Conservation (phyloP, 2,797 vertebrate species). For the Gobio occitaniae region DNA sequence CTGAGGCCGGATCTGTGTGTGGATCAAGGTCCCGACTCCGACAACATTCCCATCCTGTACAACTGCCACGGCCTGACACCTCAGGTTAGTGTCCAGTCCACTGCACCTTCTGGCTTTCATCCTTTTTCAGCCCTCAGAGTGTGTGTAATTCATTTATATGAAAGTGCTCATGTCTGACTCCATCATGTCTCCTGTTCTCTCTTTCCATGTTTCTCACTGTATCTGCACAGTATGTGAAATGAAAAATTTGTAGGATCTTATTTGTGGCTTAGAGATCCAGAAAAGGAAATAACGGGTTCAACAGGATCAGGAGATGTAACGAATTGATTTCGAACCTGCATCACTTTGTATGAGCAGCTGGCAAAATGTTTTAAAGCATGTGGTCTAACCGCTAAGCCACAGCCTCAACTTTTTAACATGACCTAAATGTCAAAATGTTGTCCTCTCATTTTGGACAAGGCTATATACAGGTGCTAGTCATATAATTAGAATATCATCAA, state of each 20-base stretch:
- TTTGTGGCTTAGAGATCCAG: not conserved
- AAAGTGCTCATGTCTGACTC: conserved; percentile 10
- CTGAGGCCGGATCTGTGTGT: conserved; percentile 92
- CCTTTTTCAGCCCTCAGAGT: not conserved
- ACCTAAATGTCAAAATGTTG: not conserved
- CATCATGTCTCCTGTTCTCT: conserved; percentile 4
- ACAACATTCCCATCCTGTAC: conserved; percentile 95
- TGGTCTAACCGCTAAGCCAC: not conserved
- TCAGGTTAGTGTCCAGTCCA: conserved; percentile 83
- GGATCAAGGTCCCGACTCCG: conserved; percentile 93
- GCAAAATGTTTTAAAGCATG: not conserved
- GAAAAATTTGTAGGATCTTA: not conserved
- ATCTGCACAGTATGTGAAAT: not conserved
- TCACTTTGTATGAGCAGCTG: not conserved
- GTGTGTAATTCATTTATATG: not conserved
- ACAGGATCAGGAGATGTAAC: not conserved
- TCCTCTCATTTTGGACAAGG: not conserved
- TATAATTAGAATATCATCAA: too few relatives aligned
- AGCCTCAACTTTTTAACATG: not conserved
- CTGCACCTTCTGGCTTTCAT: conserved; percentile 23
- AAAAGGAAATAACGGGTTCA: not conserved
- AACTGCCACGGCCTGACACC: conserved; percentile 95
- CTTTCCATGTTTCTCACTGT: not conserved
- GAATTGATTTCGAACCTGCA: not conserved
- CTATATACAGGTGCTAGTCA: too few relatives aligned